A percentile compares a stretch with the other conserved stretches of the same genome.
Conservation (phyloP, 2,113 vertebrate genomes). For the Pachyramphus minor region DNA sequence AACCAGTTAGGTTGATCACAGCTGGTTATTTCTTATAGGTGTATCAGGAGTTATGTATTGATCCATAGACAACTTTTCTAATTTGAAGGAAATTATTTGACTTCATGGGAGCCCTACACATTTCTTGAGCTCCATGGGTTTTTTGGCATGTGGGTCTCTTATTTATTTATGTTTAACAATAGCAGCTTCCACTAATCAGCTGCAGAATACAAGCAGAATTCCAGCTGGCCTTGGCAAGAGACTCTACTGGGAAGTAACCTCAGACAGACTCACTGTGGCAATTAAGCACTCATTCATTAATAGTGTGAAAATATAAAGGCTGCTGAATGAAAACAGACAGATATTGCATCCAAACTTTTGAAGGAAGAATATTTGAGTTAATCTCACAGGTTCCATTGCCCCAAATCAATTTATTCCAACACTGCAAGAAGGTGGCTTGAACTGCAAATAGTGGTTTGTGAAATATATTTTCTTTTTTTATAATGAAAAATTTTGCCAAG, state of each 20-base stretch:
- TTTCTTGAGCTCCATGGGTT: background rate
- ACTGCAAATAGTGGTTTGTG: background rate
- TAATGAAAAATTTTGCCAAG: background rate
- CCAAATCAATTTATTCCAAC: background rate
- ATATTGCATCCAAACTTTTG: background rate
- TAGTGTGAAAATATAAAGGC: slow-evolving; percentile 46
- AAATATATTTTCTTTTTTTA: background rate
- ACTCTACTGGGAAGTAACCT: slow-evolving; percentile 27
- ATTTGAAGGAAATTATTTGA: slow-evolving; percentile 41
- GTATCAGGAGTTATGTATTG: slow-evolving; percentile 36
- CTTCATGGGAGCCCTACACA: background rate
- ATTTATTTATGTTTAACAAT: slow-evolving; percentile 41
- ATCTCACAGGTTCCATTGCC: background rate
- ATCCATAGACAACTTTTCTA: slow-evolving; percentile 21
- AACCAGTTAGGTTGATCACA: background rate
- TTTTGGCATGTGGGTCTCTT: background rate
- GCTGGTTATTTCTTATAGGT: slow-evolving; percentile 1
- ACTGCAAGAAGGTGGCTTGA: background rate
- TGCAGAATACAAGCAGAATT: slow-evolving; percentile 12
- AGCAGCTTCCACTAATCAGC: slow-evolving; percentile 40
- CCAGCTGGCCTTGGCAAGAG: slow-evolving; percentile 43
- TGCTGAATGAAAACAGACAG: background rate
- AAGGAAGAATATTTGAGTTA: background rate
- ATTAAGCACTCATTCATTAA: slow-evolving; percentile 30
- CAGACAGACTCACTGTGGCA: slow-evolving; percentile 19